Conservation (phyloP, 92 coral and sea anemone species). For the Porites evermanni region DNA sequence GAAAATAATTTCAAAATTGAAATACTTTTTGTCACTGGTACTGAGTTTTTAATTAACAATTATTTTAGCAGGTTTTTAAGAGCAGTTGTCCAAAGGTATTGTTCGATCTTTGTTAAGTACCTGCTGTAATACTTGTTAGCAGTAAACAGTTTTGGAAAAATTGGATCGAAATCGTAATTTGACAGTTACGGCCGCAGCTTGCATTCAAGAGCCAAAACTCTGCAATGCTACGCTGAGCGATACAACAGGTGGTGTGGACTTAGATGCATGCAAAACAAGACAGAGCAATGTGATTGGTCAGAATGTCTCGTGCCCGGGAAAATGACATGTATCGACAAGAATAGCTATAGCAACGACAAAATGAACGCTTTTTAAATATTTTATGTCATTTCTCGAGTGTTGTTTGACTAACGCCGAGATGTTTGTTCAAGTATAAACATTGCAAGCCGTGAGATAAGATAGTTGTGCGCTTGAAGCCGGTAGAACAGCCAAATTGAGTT, state of each 20-base stretch:
- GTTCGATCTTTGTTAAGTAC: background rate
- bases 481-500: background rate
- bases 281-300: slow-evolving; percentile 23
- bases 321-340: slow-evolving; percentile 1
- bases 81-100: background rate
- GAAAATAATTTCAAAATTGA: too few species aligned
- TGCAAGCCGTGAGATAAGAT: background rate
- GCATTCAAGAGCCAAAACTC: slow-evolving; percentile 15
- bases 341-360: slow-evolving; percentile 22
- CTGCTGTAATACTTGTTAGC: background rate
- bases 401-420: slow-evolving; percentile 6
- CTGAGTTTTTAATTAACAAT: background rate
- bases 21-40: too few species aligned
- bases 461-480: background rate
- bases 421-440: slow-evolving; percentile 19
- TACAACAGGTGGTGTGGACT: slow-evolving; percentile 8
- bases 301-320: background rate
- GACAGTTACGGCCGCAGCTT: slow-evolving; percentile 2
- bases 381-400: slow-evolving; percentile 39
- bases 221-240: slow-evolving; percentile 9
- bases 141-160: background rate
- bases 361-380: slow-evolving; percentile 43
- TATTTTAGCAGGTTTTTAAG: background rate
- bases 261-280: slow-evolving; percentile 18
- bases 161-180: slow-evolving; percentile 5